Percentiles rank a stretch among this genome's conserved stretches.
Evolutionary conservation across 2,888 invertebrate species (phyloP).

Genomic region (Panzeria rudis): DNA sequence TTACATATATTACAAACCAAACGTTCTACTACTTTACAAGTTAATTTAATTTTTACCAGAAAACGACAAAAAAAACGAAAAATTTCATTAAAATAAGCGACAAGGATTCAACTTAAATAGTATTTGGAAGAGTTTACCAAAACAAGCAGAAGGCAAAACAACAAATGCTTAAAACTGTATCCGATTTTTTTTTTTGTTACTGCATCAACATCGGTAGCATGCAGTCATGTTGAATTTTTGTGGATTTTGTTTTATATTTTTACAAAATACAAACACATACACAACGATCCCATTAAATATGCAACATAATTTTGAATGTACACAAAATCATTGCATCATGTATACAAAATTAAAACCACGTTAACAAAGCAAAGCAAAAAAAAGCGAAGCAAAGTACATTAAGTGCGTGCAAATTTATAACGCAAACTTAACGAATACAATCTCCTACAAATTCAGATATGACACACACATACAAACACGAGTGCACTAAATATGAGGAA

Average conservation of each 20-base stretch:
- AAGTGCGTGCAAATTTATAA: slow-evolving; percentile 67
- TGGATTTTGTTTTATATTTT: slow-evolving; percentile 21
- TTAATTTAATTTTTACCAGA: slow-evolving; percentile 6
- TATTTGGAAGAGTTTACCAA: slow-evolving; percentile 24
- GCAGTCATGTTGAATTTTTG: slow-evolving; percentile 34
- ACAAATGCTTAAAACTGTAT: background rate
- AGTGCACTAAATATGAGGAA: slow-evolving; percentile 5
- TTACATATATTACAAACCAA: background rate
- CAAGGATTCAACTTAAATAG: slow-evolving; percentile 27
- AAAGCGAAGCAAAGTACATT: slow-evolving; percentile 22
- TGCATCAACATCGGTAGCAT: background rate
- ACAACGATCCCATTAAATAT: slow-evolving; percentile 31
- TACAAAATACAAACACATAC: slow-evolving; percentile 6
- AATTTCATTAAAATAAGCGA: slow-evolving; percentile 34
- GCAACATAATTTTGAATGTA: slow-evolving; percentile 57
- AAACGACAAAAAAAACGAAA: background rate
- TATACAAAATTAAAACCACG: slow-evolving; percentile 65
- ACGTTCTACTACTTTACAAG: background rate
- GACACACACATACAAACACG: slow-evolving; percentile 22
- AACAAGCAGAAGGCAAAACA: slow-evolving; percentile 9
- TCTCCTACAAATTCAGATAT: slow-evolving; percentile 46
- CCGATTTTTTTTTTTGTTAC: background rate
- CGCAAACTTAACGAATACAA: slow-evolving; percentile 43
- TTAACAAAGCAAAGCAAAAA: slow-evolving; percentile 34
- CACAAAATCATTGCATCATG: slow-evolving; percentile 60